Conservation (phyloP, 1,140 invertebrate genomes). For the Cherax quadricarinatus region DNA sequence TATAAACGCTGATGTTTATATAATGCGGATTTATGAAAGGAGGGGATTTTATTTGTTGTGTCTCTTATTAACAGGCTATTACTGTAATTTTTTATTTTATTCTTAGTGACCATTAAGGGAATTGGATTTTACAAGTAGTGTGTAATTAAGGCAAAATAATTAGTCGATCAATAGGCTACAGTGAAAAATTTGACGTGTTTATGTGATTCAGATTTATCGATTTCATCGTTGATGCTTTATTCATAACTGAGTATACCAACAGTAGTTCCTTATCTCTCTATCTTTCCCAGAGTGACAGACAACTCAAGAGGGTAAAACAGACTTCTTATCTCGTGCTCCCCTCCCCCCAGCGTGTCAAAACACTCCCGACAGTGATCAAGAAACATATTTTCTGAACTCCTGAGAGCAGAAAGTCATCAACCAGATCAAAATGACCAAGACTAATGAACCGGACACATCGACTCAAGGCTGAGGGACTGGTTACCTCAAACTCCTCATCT, state of each 20-base stretch:
- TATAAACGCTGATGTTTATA: slow-evolving; percentile 36
- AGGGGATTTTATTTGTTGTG: slow-evolving; percentile 16
- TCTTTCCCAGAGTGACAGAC: too few species aligned
- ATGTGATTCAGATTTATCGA: not conserved
- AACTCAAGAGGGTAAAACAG: too few species aligned
- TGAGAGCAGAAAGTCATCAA: too few species aligned
- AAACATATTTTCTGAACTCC: too few species aligned
- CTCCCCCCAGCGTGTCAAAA: too few species aligned
- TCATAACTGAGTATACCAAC: not conserved
- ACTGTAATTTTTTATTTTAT: not conserved
- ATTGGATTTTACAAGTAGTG: not conserved
- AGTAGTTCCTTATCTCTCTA: not conserved
- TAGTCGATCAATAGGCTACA: not conserved
- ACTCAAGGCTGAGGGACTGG: too few species aligned
- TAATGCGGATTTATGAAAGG: slow-evolving; percentile 42
- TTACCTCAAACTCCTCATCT: too few species aligned
- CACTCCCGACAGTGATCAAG: too few species aligned
- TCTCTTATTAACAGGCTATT: not conserved
- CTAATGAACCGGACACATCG: too few species aligned
- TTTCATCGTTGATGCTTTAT: not conserved
- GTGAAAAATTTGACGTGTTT: not conserved
- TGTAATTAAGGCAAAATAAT: not conserved
- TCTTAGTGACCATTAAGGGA: not conserved
- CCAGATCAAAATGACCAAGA: too few species aligned
- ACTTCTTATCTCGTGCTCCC: too few species aligned